A percentile compares a stretch with the other conserved stretches of the same genome.
phyloP scores from a whole-genome alignment of 37 sponge, comb jelly and placozoan genomes.

The Halichondria panicea region DNA sequence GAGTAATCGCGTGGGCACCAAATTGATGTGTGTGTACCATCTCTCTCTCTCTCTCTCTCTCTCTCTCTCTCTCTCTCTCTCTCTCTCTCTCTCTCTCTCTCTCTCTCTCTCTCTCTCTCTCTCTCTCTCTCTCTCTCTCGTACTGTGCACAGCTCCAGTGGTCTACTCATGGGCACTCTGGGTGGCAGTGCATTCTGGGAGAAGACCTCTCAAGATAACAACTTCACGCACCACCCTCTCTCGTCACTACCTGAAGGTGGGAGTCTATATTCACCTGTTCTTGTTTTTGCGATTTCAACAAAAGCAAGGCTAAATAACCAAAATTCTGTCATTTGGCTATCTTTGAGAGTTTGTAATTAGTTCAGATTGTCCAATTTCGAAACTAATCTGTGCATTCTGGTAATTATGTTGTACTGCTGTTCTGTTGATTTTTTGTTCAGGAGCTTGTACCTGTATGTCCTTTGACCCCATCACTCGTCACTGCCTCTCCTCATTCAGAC shows the following conservation, averaged over 20 bases:
- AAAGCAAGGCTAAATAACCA: too few relatives aligned
- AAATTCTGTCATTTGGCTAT: too few relatives aligned
- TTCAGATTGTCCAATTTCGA: too few relatives aligned
- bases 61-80: neutral
- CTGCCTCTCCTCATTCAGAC: constrained; percentile 67
- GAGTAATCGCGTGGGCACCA: too few relatives aligned
- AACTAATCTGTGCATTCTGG: neutral
- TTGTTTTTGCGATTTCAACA: too few relatives aligned
- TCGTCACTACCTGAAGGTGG: constrained; percentile 18
- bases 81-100: neutral
- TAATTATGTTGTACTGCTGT: neutral
- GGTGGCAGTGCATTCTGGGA: constrained; percentile 77
- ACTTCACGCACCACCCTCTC: constrained; percentile 27
- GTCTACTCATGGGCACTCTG: constrained; percentile 55
- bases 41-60: too few relatives aligned
- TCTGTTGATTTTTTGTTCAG: constrained; percentile 4
- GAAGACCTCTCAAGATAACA: constrained; percentile 1
- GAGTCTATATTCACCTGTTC: neutral
- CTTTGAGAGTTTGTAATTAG: too few relatives aligned
- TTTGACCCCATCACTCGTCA: constrained; percentile 74
- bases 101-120: neutral
- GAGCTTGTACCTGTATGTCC: constrained; percentile 63
- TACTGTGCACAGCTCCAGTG: constrained; percentile 41
- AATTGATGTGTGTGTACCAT: too few relatives aligned
- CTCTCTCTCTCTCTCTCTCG: neutral